Base-by-base conservation (phyloP, 1,140 invertebrate genomes). In the Calephelis virginiensis region DNA sequence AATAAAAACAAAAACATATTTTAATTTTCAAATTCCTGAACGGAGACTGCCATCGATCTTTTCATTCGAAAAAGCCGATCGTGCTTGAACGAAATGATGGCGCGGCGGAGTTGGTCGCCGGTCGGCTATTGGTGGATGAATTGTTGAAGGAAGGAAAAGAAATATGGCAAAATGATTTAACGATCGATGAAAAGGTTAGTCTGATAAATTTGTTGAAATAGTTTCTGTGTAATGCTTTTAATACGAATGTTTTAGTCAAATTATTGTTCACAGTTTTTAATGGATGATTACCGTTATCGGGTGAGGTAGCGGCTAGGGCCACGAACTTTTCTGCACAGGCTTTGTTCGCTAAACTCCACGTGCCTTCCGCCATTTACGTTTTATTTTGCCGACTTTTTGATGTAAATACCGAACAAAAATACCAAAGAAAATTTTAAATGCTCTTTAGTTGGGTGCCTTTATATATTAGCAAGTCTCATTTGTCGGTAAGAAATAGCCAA, bases 261-360 rank as follows among this genome's bases (percentile, higher is more conserved):
- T 64, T 47, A 49, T 28, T 67, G 59, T 70, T 69, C 64, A 65
- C 48, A 68, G 73, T 72, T 78, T 74, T 73, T 49, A 60, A 65
- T 65, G 50, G 68, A 63, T 71, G 68, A 75, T 78, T 86, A 81
- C 80, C 80, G 81, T 81, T 86, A 85, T 83, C 81, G 80, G 74
- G 80, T 68, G 77, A 81, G 78, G 75, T 71, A 76, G 72, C 62
- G 68, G 69, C 75, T 69, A 66, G 67, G 67, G 71, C 75, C 75
- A 80, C 76, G 78, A 74, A 84, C 75, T 63, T 79, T 78, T 83
- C 80, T 80, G 80, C 78, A 75, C 70, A 80, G 77, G 86, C 86
- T 91, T 91, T 91, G 89, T 91, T 91, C 86, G 74, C 70, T 71
- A 76, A 83, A 81, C 82, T 89, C 89, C 89, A 91, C 89, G 89